phyloP scores from a whole-genome alignment of 2,797 vertebrate species.

The Hemitrygon akajei region DNA sequence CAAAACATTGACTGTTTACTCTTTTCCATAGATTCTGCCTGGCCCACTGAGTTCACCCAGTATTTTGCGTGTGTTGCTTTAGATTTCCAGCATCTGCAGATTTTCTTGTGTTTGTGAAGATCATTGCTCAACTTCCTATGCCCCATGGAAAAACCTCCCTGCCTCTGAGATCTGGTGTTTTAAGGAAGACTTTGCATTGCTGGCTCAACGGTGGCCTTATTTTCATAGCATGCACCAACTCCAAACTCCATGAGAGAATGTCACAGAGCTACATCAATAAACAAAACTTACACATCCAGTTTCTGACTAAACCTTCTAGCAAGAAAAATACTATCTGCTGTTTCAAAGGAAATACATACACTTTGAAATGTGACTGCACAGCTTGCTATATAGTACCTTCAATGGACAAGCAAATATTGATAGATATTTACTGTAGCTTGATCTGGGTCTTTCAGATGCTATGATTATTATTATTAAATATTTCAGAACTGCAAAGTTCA shows the following conservation, averaged over 20 bases:
- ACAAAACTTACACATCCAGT: background rate
- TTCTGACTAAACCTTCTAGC: background rate
- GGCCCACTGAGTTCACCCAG: too few species aligned
- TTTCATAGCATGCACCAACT: too few species aligned
- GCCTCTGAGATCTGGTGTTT: background rate
- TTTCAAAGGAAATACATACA: background rate
- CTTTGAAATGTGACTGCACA: background rate
- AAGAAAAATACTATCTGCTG: background rate
- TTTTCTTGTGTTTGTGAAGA: too few species aligned
- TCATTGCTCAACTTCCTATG: too few species aligned
- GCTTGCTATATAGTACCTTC: background rate
- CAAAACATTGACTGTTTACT: too few species aligned
- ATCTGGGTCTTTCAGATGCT: background rate
- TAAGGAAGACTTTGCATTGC: too few species aligned
- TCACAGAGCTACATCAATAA: too few species aligned
- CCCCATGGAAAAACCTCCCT: too few species aligned
- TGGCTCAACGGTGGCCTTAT: background rate
- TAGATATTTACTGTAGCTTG: background rate
- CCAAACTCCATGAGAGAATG: too few species aligned
- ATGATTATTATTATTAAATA: background rate
- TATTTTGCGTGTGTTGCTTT: too few species aligned
- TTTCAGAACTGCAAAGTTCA: background rate
- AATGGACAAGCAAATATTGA: background rate
- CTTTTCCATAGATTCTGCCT: too few species aligned
- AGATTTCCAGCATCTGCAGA: too few species aligned